Evolutionary conservation across 1,140 invertebrate species (phyloP).

Genomic region (Drosophila nigromelanica): DNA sequence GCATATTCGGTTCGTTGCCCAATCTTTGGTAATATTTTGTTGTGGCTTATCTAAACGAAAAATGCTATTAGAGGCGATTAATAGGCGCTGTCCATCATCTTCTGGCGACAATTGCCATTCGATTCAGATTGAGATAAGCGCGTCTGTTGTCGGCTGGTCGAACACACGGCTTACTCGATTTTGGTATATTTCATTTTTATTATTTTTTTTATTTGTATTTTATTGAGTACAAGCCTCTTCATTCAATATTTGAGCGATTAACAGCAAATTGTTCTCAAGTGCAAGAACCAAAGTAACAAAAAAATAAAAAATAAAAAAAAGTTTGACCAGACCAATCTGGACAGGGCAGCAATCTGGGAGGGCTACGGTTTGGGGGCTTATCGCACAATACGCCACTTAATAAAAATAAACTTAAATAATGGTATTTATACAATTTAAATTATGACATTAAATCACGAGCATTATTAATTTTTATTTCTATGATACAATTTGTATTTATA

Average conservation of each 20-base stretch:
- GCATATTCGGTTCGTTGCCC: slow-evolving; percentile 29
- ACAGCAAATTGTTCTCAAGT: slow-evolving; percentile 49
- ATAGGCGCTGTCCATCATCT: slow-evolving; percentile 82
- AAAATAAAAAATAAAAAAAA: slow-evolving; percentile 1
- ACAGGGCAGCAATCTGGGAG: too few relatives aligned
- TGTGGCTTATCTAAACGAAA: slow-evolving; percentile 67
- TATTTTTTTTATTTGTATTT: not conserved
- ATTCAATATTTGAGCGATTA: slow-evolving; percentile 69
- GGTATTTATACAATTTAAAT: slow-evolving; percentile 79
- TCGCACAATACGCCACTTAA: slow-evolving; percentile 71
- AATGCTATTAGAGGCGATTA: slow-evolving; percentile 82
- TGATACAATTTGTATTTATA: slow-evolving; percentile 23
- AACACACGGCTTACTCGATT: slow-evolving; percentile 1
- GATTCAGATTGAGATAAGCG: slow-evolving; percentile 64
- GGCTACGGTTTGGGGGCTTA: slow-evolving; percentile 40
- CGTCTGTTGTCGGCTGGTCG: slow-evolving; percentile 43
- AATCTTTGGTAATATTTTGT: slow-evolving; percentile 33
- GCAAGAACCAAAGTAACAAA: slow-evolving; percentile 8
- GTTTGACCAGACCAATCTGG: too few relatives aligned
- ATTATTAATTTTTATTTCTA: slow-evolving; percentile 28
- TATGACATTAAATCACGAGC: slow-evolving; percentile 58
- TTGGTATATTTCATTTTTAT: not conserved
- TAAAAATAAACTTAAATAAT: slow-evolving; percentile 79
- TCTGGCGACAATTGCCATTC: slow-evolving; percentile 67
- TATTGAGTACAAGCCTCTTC: slow-evolving; percentile 13